A percentile compares a stretch with the other conserved stretches of the same genome.
phyloP scores from a whole-genome alignment of 2,888 invertebrate genomes.

The Pterostichus madidus region DNA sequence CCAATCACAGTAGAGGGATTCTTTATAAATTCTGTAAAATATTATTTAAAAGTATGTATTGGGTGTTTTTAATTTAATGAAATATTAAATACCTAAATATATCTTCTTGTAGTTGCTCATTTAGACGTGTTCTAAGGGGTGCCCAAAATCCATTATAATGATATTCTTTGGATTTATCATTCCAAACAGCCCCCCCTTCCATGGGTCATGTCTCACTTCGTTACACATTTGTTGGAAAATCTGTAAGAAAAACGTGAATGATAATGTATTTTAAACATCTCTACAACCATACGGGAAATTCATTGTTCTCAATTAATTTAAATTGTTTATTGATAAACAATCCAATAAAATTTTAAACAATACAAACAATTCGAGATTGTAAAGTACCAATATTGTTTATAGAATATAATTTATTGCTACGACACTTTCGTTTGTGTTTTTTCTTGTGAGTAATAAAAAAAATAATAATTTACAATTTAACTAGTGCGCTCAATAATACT shows the following conservation, averaged over 20 bases:
- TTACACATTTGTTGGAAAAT: constrained; percentile 63
- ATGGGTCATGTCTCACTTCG: constrained; percentile 60
- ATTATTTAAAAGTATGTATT: background rate
- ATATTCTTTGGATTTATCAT: constrained; percentile 44
- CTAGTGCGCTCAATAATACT: background rate
- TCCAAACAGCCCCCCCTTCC: constrained; percentile 54
- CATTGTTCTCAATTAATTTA: background rate
- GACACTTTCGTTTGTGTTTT: too few relatives aligned
- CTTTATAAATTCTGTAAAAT: constrained; percentile 80
- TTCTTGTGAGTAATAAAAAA: too few relatives aligned
- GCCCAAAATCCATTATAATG: constrained; percentile 48
- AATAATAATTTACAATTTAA: background rate
- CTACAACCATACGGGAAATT: background rate
- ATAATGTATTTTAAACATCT: background rate
- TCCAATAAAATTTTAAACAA: too few relatives aligned
- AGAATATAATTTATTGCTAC: too few relatives aligned
- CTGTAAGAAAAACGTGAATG: constrained; percentile 24
- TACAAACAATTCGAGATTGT: too few relatives aligned
- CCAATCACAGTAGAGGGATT: constrained; percentile 81
- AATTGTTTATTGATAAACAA: background rate
- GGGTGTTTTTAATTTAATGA: background rate
- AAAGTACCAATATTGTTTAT: too few relatives aligned
- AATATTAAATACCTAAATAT: constrained; percentile 39
- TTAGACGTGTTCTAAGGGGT: constrained; percentile 56
- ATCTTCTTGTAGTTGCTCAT: constrained; percentile 60